Percentiles rank a stretch among this genome's conserved stretches.
phyloP scores from a whole-genome alignment of 2,113 vertebrate genomes.

The Sorex fumeus region DNA sequence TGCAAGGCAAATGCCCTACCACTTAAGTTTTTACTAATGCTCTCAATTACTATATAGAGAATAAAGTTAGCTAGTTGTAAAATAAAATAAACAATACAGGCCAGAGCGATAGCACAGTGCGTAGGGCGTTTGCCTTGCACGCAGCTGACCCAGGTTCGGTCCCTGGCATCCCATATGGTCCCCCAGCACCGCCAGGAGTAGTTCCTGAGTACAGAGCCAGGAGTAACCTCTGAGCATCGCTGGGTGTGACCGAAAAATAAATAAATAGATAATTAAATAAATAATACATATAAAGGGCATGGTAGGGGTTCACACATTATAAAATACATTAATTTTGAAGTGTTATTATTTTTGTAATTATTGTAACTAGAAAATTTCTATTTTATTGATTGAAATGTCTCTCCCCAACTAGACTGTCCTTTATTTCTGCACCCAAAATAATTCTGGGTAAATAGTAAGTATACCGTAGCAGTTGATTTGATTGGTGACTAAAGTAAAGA shows the following conservation, averaged over 20 bases:
- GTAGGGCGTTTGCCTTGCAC: too few species aligned
- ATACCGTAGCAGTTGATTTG: background rate
- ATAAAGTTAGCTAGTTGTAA: background rate
- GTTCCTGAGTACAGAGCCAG: too few species aligned
- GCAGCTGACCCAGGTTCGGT: too few species aligned
- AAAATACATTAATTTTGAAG: background rate
- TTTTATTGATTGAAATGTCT: background rate
- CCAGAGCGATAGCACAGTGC: too few species aligned
- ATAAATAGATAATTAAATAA: conserved; percentile 20
- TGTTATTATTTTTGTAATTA: background rate
- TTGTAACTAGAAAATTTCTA: background rate
- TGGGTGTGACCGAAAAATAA: too few species aligned
- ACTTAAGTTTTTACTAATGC: background rate
- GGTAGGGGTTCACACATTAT: background rate
- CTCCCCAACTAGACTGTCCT: background rate
- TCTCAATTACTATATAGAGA: background rate
- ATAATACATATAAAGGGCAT: background rate
- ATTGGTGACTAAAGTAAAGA: background rate
- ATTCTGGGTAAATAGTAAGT: background rate
- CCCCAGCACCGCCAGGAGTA: too few species aligned
- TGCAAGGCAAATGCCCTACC: too few species aligned
- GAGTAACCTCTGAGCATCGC: too few species aligned
- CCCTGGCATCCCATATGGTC: too few species aligned
- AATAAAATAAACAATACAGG: background rate
- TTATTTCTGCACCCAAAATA: background rate